phyloP scores from a whole-genome alignment of 2,797 vertebrate genomes.

The Acanthurus tractus region DNA sequence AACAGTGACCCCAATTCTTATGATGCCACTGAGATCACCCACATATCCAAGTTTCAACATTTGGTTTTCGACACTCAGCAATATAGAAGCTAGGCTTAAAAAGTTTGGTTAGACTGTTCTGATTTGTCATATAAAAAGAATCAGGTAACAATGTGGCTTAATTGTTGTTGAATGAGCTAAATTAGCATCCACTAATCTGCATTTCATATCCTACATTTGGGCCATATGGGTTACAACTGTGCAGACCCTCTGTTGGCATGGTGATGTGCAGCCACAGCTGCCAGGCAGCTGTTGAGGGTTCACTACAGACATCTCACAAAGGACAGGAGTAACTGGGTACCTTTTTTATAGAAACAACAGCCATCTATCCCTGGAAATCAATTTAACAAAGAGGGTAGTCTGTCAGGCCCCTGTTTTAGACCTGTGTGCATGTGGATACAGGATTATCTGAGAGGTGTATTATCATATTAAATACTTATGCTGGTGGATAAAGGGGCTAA shows the following conservation, averaged over 20 bases:
- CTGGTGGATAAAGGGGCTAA: slow-evolving; percentile 17
- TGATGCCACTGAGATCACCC: too few relatives aligned
- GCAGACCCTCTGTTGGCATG: not conserved
- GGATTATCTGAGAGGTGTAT: slow-evolving; percentile 52
- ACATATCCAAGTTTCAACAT: not conserved
- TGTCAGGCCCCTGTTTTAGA: slow-evolving; percentile 35
- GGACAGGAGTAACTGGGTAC: slow-evolving; percentile 2
- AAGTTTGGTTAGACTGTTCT: not conserved
- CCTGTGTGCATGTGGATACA: slow-evolving; percentile 10
- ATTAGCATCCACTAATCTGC: not conserved
- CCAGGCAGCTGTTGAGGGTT: slow-evolving; percentile 41
- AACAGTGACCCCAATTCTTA: too few relatives aligned
- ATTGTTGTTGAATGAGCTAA: not conserved
- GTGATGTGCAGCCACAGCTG: slow-evolving; percentile 44
- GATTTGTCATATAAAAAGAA: slow-evolving; percentile 2
- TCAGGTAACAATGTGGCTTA: not conserved
- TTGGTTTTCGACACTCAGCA: not conserved
- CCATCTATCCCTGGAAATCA: slow-evolving; percentile 49
- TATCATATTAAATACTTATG: slow-evolving; percentile 58
- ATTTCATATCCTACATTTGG: not conserved
- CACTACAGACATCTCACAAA: slow-evolving; percentile 30
- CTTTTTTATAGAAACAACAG: slow-evolving; percentile 23
- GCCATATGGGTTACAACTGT: not conserved
- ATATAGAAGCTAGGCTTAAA: not conserved
- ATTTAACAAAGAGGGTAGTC: slow-evolving; percentile 34